Conservation (phyloP, 2,888 invertebrate genomes). For the Hipparchia sbordonii region DNA sequence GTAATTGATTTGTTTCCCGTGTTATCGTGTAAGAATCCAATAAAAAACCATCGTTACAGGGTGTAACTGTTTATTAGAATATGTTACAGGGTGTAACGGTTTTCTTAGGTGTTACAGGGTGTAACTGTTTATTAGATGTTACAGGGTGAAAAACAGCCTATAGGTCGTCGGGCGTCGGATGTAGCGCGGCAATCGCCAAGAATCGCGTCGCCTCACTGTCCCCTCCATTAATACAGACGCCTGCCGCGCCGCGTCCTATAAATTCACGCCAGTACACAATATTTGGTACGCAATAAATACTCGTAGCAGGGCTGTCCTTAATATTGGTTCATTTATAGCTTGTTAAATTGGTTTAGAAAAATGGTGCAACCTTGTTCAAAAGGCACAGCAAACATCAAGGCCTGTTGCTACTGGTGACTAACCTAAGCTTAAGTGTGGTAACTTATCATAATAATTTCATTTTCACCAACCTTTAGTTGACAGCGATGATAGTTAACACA, state of each 20-base stretch:
- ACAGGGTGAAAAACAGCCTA: background rate
- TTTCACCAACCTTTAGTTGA: no score
- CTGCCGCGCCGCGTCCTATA: conserved; percentile 16
- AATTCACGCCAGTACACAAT: conserved; percentile 10
- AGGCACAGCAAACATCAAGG: background rate
- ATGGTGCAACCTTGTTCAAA: background rate
- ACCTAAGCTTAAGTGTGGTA: no score
- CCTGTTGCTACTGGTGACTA: no score
- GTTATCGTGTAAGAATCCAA: no score
- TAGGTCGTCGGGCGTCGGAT: background rate
- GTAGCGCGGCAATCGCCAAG: background rate
- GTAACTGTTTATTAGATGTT: no score
- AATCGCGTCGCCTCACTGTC: conserved; percentile 24
- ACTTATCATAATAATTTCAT: no score
- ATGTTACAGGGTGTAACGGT: no score
- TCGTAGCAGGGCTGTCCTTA: background rate
- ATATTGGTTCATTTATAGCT: background rate
- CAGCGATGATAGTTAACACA: no score
- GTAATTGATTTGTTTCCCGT: no score
- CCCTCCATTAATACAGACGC: conserved; percentile 21
- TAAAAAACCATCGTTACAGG: no score
- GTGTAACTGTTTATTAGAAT: no score
- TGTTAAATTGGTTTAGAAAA: background rate
- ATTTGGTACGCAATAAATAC: background rate
- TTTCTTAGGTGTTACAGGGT: no score